Conservation (phyloP, 2,797 vertebrate genomes). For the Oreochromis mossambicus region DNA sequence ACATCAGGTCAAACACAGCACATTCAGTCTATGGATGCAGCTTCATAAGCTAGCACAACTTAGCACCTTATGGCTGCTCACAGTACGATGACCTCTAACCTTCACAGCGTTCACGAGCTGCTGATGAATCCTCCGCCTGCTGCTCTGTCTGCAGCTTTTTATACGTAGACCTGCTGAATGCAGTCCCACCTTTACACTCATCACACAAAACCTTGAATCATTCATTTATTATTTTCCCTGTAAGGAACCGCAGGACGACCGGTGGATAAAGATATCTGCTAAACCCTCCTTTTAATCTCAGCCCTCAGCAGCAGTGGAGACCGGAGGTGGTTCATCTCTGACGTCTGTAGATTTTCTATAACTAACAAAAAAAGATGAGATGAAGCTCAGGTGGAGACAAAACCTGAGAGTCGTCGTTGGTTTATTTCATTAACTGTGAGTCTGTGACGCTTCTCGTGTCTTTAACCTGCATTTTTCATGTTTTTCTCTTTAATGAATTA, state of each 20-base stretch:
- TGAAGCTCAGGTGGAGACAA: not conserved
- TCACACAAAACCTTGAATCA: not conserved
- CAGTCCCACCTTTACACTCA: not conserved
- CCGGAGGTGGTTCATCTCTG: not conserved
- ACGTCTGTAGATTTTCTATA: not conserved
- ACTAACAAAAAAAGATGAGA: not conserved
- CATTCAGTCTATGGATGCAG: not conserved
- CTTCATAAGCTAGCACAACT: not conserved
- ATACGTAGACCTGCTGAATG: not conserved
- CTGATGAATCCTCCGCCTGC: not conserved
- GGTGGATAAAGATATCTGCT: not conserved
- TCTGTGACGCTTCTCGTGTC: not conserved
- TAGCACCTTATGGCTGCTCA: not conserved
- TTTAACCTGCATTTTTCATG: not conserved
- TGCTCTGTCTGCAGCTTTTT: not conserved
- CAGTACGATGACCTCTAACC: not conserved
- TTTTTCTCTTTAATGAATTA: not conserved
- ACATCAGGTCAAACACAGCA: no score
- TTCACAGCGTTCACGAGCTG: not conserved
- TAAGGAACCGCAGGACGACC: not conserved
- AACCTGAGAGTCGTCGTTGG: not conserved
- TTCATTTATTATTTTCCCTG: not conserved
- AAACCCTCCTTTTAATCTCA: not conserved
- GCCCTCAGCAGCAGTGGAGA: accelerated
- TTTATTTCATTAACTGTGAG: not conserved